Conservation (phyloP, 1,140 invertebrate genomes). For the Diabrotica undecimpunctata region DNA sequence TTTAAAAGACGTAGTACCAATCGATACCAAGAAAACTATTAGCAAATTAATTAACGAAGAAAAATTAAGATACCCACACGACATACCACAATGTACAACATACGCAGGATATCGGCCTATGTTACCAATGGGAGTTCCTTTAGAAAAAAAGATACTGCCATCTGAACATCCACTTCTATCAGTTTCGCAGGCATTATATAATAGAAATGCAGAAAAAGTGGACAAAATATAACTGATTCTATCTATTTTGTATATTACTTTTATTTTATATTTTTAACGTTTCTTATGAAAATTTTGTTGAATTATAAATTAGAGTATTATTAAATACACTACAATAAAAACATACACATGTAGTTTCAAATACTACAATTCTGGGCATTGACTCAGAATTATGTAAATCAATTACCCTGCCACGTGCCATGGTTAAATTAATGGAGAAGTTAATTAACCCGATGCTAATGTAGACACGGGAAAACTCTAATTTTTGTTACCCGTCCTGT, state of each 20-base stretch:
- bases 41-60: constrained; percentile 38
- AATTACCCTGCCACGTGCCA: no score
- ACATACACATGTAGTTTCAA: no score
- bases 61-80: constrained; percentile 38
- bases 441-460: no score
- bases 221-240: constrained; percentile 5
- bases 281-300: no score
- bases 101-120: constrained; percentile 40
- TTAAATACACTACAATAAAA: no score
- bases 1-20: constrained; percentile 28
- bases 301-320: no score
- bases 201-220: constrained; percentile 24
- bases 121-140: constrained; percentile 28
- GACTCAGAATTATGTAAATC: no score
- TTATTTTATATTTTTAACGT: neutral
- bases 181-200: constrained; percentile 31
- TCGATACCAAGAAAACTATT: constrained; percentile 39
- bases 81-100: constrained; percentile 23
- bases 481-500: no score
- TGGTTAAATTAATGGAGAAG: no score
- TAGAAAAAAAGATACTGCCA: constrained; percentile 34
- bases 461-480: no score
- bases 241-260: neutral
- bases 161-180: constrained; percentile 35
- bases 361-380: no score